A percentile compares a stretch with the other conserved stretches of the same genome.
Conservation (phyloP, 1,140 invertebrate genomes). For the Trinorchestia longiramus region DNA sequence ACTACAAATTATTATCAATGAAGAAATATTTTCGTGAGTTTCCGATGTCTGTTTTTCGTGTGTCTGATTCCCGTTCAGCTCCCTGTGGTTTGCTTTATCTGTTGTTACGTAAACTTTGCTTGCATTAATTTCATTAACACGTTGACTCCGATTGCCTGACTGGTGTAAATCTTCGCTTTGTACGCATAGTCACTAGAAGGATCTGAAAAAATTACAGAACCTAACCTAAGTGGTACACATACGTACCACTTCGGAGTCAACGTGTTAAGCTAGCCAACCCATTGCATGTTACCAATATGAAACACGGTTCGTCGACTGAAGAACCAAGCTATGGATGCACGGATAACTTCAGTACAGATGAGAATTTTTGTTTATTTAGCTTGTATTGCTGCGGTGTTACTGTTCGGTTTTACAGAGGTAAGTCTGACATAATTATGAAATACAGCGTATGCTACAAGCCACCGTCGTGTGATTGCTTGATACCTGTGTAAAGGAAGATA, state of each 20-base stretch:
- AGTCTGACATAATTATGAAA: not conserved
- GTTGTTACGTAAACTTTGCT: not conserved
- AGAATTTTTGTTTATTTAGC: too few species aligned
- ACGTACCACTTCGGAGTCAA: too few species aligned
- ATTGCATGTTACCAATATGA: not conserved
- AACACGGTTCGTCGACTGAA: not conserved
- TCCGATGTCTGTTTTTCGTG: not conserved
- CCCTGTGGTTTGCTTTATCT: not conserved
- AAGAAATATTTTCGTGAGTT: not conserved
- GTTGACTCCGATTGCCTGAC: too few species aligned
- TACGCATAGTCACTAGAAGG: too few species aligned
- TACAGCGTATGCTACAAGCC: not conserved
- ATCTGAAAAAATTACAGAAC: too few species aligned
- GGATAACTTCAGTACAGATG: not conserved
- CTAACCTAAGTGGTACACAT: too few species aligned
- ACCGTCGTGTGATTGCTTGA: not conserved
- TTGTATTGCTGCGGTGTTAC: not conserved
- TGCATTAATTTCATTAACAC: not conserved
- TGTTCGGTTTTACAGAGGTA: not conserved
- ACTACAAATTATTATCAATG: not conserved
- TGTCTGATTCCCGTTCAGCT: not conserved
- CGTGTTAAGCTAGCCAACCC: not conserved
- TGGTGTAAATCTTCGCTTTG: too few species aligned
- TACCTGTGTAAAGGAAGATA: not conserved
- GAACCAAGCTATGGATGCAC: not conserved